Evolutionary conservation across 2,797 vertebrate genomes (phyloP).

Genomic region (Labroides dimidiatus): DNA sequence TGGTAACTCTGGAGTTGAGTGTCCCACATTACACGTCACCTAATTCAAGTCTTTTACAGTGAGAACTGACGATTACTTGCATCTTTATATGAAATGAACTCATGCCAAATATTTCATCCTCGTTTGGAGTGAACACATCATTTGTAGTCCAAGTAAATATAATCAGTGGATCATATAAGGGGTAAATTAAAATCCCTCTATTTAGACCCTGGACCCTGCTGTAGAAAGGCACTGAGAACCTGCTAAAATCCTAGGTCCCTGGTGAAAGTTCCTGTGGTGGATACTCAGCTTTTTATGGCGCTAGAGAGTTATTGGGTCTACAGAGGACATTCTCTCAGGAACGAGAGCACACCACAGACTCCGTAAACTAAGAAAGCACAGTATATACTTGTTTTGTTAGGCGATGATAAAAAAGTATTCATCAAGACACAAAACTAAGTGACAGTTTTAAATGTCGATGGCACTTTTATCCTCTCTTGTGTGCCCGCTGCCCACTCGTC

Average conservation of each 20-base stretch:
- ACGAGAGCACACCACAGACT: constrained; percentile 19
- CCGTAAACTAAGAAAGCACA: constrained; percentile 29
- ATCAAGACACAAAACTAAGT: constrained; percentile 4
- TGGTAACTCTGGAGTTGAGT: too few species aligned
- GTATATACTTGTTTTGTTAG: background rate
- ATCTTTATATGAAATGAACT: too few species aligned
- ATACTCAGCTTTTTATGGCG: constrained; percentile 28
- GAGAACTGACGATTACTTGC: too few species aligned
- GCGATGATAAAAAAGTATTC: constrained; percentile 3
- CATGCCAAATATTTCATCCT: too few species aligned
- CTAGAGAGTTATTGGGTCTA: constrained; percentile 33
- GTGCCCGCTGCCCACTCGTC: constrained; percentile 38
- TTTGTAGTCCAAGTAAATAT: too few species aligned
- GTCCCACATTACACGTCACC: too few species aligned
- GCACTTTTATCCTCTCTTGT: constrained; percentile 52
- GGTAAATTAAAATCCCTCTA: background rate
- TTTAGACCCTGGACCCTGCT: background rate
- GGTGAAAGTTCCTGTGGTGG: background rate
- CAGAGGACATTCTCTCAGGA: constrained; percentile 33
- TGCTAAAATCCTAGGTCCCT: background rate
- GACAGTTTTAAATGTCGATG: constrained; percentile 75
- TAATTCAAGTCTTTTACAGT: too few species aligned
- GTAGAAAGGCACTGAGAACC: background rate
- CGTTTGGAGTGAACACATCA: too few species aligned
- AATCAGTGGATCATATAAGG: too few species aligned